phyloP scores from a whole-genome alignment of 2,797 vertebrate genomes.

The Merluccius polli region DNA sequence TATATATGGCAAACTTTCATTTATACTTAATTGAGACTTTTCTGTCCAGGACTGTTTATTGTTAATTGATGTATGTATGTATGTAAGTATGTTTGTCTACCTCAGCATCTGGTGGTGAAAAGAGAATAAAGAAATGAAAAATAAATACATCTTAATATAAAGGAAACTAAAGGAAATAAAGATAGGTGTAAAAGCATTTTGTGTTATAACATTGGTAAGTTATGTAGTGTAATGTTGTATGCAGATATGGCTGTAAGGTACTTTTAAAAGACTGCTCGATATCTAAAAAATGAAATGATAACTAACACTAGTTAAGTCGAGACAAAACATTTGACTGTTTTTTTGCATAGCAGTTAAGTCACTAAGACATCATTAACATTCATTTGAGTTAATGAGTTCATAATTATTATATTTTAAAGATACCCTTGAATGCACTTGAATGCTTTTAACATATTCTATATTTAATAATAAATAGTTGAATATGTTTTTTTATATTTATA shows the following conservation, averaged over 20 bases:
- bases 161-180: too few relatives aligned
- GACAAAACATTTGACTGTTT: not conserved
- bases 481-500: too few relatives aligned
- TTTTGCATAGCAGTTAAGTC: not conserved
- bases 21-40: too few relatives aligned
- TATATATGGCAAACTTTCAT: not conserved
- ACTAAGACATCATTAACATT: not conserved
- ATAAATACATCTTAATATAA: too few relatives aligned
- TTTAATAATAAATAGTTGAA: not conserved
- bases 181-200: not conserved
- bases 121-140: not conserved
- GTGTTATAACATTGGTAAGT: not conserved
- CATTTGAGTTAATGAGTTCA: not conserved
- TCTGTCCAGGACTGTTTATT: too few relatives aligned
- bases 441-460: not conserved
- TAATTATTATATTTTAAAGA: not conserved
- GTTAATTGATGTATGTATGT: too few relatives aligned
- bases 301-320: not conserved
- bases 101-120: not conserved
- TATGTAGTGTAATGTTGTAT: not conserved
- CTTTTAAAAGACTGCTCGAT: too few relatives aligned
- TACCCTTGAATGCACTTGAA: not conserved
- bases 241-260: too few relatives aligned
- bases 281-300: not conserved
- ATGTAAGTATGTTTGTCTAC: not conserved